Evolutionary conservation across 2,113 vertebrate species (phyloP).

Genomic region (Casuarius casuarius): DNA sequence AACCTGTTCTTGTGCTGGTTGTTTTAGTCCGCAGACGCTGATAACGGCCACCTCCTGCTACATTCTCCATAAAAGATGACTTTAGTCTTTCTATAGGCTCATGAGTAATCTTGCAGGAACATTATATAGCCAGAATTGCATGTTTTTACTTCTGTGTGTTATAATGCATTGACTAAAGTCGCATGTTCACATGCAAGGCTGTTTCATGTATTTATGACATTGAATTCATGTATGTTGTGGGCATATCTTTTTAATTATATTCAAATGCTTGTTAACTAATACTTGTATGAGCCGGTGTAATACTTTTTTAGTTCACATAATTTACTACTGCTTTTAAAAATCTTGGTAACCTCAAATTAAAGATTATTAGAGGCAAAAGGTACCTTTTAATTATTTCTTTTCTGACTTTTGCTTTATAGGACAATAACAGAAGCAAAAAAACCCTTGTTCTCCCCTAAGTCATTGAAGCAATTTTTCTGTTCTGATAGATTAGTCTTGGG

Average conservation of each 20-base stretch:
- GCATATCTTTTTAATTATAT: neutral
- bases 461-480: neutral
- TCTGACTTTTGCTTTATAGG: neutral
- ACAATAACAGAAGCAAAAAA: neutral
- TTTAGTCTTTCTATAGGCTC: neutral
- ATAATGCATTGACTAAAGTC: neutral
- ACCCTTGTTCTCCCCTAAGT: too few species aligned
- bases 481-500: neutral
- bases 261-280: neutral
- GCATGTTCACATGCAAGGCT: neutral
- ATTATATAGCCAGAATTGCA: neutral
- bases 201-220: neutral
- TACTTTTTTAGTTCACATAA: neutral
- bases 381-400: neutral
- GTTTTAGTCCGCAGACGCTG: neutral
- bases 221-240: neutral
- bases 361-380: neutral
- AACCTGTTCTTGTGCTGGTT: neutral
- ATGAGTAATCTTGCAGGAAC: neutral
- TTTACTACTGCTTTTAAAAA: neutral
- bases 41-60: neutral
- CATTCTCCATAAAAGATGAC: fast-evolving
- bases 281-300: neutral
- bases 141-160: neutral
- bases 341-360: neutral